Conservation (phyloP, 2,888 invertebrate species). For the Lepidonotus clava region DNA sequence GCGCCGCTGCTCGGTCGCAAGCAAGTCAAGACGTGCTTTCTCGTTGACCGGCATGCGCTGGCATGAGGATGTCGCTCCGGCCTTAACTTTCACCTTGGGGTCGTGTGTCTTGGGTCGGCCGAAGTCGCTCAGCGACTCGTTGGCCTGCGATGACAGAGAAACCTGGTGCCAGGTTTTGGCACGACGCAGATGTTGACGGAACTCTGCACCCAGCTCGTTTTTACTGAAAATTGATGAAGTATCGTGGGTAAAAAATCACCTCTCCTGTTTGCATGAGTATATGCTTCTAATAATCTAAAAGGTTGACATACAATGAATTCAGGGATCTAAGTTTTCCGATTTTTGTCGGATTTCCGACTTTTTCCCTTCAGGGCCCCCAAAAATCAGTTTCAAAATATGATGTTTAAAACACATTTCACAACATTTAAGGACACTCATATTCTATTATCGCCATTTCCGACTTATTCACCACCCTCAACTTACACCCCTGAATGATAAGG, state of each 20-base stretch:
- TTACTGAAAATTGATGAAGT: slow-evolving; percentile 68
- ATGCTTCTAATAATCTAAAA: too few relatives aligned
- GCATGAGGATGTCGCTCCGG: slow-evolving; percentile 69
- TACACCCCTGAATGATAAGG: too few relatives aligned
- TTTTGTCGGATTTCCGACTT: too few relatives aligned
- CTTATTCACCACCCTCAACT: too few relatives aligned
- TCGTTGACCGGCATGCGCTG: slow-evolving; percentile 68
- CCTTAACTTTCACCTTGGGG: slow-evolving; percentile 72
- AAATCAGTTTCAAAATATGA: too few relatives aligned
- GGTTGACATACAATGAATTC: too few relatives aligned
- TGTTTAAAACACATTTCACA: too few relatives aligned
- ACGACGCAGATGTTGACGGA: slow-evolving; percentile 67
- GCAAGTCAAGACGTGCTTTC: slow-evolving; percentile 63
- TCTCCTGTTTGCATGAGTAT: neutral
- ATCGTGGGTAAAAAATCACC: neutral
- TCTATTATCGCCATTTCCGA: too few relatives aligned
- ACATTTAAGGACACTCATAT: too few relatives aligned
- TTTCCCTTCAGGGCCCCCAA: too few relatives aligned
- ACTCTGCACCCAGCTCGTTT: slow-evolving; percentile 70
- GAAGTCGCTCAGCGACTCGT: slow-evolving; percentile 68
- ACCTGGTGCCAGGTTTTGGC: slow-evolving; percentile 76
- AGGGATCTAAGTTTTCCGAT: too few relatives aligned
- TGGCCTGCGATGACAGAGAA: slow-evolving; percentile 67
- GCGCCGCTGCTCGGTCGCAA: slow-evolving; percentile 72
- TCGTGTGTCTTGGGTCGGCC: slow-evolving; percentile 68